These are phyloP conservation scores for Diploptera punctata DNA, from an alignment of 2,888 invertebrate species.

Conservation along the genomic window DNA sequence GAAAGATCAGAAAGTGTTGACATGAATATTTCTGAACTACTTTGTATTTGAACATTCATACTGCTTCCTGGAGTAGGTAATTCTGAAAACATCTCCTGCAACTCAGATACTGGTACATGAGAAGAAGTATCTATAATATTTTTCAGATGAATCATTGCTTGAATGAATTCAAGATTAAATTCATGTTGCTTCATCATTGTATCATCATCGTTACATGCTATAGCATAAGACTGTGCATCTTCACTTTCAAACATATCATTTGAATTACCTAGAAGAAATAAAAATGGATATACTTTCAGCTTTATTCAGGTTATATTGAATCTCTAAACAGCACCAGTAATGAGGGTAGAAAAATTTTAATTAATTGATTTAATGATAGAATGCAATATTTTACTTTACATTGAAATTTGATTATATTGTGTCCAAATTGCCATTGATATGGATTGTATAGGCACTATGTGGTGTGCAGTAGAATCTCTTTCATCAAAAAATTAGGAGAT, in stretches of 20 bases:
- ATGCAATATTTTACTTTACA: background rate
- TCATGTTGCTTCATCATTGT: background rate
- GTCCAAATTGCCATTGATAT: too few species aligned
- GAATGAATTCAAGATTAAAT: conserved; percentile 27
- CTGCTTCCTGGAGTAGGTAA: background rate
- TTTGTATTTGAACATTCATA: background rate
- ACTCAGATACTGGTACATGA: background rate
- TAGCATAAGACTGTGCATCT: background rate
- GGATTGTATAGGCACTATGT: too few species aligned
- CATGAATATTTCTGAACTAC: background rate
- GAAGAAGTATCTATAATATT: background rate
- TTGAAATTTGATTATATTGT: too few species aligned
- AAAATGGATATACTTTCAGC: too few species aligned
- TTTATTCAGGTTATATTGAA: too few species aligned
- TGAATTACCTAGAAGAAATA: background rate
- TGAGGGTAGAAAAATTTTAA: background rate
- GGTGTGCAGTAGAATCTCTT: too few species aligned
- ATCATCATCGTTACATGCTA: background rate
- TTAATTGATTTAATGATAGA: background rate
- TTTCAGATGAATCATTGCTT: conserved; percentile 28
- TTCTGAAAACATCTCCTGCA: conserved; percentile 4
- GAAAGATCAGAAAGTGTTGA: background rate
- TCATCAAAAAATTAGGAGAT: too few species aligned
- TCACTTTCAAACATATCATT: background rate
- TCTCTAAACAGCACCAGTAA: background rate